phyloP scores from a whole-genome alignment of 1,140 invertebrate genomes.

The Pseudomyrmex cubaensis region DNA sequence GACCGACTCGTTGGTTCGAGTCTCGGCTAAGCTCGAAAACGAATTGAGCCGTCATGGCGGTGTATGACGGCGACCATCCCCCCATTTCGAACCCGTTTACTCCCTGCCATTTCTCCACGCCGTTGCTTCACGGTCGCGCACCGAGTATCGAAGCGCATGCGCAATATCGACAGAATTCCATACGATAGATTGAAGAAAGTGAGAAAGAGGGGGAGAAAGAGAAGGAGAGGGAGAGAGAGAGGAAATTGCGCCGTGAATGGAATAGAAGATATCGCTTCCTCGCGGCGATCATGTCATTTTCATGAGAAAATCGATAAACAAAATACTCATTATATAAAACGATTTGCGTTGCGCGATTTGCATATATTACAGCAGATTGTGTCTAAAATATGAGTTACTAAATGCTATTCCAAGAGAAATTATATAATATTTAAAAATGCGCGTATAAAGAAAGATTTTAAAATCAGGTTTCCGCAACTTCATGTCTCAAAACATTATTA shows the following conservation, averaged over 20 bases:
- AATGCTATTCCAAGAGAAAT: not conserved
- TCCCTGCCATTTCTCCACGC: not conserved
- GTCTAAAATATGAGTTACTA: not conserved
- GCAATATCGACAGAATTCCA: conserved; percentile 50
- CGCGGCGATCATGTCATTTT: conserved; percentile 15
- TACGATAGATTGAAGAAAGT: conserved; percentile 46
- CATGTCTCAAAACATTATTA: not conserved
- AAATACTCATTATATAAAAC: conserved; percentile 9
- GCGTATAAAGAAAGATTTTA: not conserved
- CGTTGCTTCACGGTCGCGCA: not conserved
- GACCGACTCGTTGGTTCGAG: conserved; percentile 82
- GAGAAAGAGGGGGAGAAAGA: conserved; percentile 40
- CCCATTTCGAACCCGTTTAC: conserved; percentile 56
- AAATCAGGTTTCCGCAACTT: not conserved
- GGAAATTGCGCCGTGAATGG: conserved; percentile 54
- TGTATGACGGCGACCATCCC: conserved; percentile 15
- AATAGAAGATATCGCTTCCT: conserved; percentile 11
- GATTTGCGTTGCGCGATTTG: not conserved
- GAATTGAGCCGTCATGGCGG: conserved; percentile 65
- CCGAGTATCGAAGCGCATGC: conserved; percentile 59
- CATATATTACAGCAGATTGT: not conserved
- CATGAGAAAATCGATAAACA: conserved; percentile 26
- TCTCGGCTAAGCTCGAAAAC: conserved; percentile 81
- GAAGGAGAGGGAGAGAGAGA: not conserved
- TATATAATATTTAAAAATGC: not conserved